Base-by-base conservation (phyloP, 1,140 invertebrate species). In the Cotesia chilonis region DNA sequence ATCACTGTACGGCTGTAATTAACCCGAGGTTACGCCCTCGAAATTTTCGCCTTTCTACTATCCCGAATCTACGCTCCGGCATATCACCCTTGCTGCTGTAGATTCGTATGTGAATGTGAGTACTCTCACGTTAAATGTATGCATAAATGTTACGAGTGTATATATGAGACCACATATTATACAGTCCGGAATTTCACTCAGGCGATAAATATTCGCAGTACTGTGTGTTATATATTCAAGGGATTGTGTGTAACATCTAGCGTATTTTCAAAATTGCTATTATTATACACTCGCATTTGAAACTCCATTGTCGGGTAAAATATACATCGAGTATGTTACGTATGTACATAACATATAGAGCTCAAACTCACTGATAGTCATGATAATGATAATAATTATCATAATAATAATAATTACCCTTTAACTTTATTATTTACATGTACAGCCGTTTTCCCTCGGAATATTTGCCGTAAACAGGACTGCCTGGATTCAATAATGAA, bases 221-320 rank as follows among this genome's bases (percentile, higher is more conserved):
- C 69, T 51, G 47, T 37, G 14, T 7, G 60, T 71, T 52, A 41
- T 54, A 35, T 64, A 14, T 10, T n/a, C 36, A 57, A 52, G 61
- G 70, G 52, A 63, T 57, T 52, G 51, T 57, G 10, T 14, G 36
- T 60, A 41, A 14, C 35, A 67, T 36, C 54, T 54, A n/a, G 51
- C 70, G 67, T 72, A 72, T 72, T 72, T 72, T 35, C 63, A 17
- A 72, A 72, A 72, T 72, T 67, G 54, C 70, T 72, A 72, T 72
- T 72, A 67, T 72, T 67, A 67, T 38, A 66, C 41, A 47, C 41
- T 14, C 36, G 54, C 38, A 60, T 67, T 66, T 72, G 35, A 14
- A 68, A 14, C 9, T 41, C 4, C 36, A 38, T 17, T 28, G 35
- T 17, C 14, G 10, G 12, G 59, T 36, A 28, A 60, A 60, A 28